Conservation (phyloP, 2,888 invertebrate species). For the Drosophila kuntzei region DNA sequence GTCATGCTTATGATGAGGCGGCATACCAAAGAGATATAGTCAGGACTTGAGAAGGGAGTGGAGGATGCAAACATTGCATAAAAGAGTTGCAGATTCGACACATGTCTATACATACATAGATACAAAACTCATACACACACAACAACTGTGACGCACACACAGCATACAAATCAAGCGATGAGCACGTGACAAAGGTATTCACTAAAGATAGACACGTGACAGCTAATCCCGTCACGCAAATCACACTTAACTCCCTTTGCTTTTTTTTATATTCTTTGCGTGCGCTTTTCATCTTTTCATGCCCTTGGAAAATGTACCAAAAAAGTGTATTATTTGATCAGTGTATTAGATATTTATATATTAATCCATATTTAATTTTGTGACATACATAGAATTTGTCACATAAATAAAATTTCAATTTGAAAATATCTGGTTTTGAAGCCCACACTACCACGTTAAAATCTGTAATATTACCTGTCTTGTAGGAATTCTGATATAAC, state of each 20-base stretch:
- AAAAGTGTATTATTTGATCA: too few relatives aligned
- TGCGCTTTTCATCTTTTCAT: neutral
- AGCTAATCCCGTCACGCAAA: conserved; percentile 62
- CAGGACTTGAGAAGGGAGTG: neutral
- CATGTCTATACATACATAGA: conserved; percentile 19
- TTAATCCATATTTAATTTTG: too few relatives aligned
- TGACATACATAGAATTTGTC: too few relatives aligned
- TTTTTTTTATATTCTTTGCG: conserved; percentile 1
- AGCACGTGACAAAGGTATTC: conserved; percentile 57
- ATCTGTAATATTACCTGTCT: too few relatives aligned
- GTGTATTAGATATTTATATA: too few relatives aligned
- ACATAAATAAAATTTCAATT: too few relatives aligned
- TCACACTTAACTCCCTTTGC: conserved; percentile 52
- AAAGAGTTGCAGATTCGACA: conserved; percentile 33
- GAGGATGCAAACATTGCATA: conserved; percentile 7
- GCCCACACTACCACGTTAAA: too few relatives aligned
- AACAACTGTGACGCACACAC: neutral
- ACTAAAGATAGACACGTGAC: conserved; percentile 54
- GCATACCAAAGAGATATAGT: conserved; percentile 37
- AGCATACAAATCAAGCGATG: conserved; percentile 40
- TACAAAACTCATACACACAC: conserved; percentile 2
- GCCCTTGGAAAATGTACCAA: neutral
- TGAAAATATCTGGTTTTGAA: too few relatives aligned
- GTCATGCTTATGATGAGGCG: conserved; percentile 62
- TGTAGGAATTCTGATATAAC: too few relatives aligned